A percentile compares a stretch with the other conserved stretches of the same genome.
Evolutionary conservation across 1,140 invertebrate species (phyloP).

Genomic region (Neodiprion lecontei): DNA sequence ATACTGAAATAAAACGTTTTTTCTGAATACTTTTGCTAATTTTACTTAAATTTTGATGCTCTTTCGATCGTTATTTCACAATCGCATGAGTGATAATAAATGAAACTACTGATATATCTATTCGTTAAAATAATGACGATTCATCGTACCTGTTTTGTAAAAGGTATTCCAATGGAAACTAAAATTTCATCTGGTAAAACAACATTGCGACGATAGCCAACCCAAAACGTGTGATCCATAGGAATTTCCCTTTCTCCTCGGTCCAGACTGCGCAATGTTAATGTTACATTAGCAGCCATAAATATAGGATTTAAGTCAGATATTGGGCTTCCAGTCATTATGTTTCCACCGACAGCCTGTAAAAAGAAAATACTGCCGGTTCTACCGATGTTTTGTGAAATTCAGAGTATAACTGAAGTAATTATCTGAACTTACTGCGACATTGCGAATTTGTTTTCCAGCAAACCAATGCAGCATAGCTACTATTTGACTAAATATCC

Average conservation of each 20-base stretch:
- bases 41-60: background rate
- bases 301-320: conserved; percentile 95
- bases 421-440: conserved; percentile 65
- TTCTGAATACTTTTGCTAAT: background rate
- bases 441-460: conserved; percentile 91
- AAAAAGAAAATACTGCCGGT: conserved; percentile 26
- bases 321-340: conserved; percentile 94
- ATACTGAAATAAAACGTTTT: conserved; percentile 65
- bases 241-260: conserved; percentile 67
- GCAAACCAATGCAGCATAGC: conserved; percentile 95
- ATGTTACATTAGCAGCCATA: conserved; percentile 72
- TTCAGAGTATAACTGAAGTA: conserved; percentile 13
- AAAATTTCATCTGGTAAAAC: conserved; percentile 81
- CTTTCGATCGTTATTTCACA: background rate
- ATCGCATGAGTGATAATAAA: conserved; percentile 7
- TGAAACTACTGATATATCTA: conserved; percentile 11
- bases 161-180: conserved; percentile 76
- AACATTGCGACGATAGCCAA: conserved; percentile 83
- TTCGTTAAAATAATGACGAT: conserved; percentile 20
- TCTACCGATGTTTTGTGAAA: conserved; percentile 16
- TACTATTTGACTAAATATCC: conserved; percentile 76
- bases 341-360: conserved; percentile 86
- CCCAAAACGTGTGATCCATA: conserved; percentile 88
- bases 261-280: conserved; percentile 57
- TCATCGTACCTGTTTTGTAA: conserved; percentile 56